A percentile compares a stretch with the other conserved stretches of the same genome.
These are phyloP conservation scores for Dasypogon diadema DNA, from an alignment of 2,888 invertebrate genomes.

Conservation along the genomic window DNA sequence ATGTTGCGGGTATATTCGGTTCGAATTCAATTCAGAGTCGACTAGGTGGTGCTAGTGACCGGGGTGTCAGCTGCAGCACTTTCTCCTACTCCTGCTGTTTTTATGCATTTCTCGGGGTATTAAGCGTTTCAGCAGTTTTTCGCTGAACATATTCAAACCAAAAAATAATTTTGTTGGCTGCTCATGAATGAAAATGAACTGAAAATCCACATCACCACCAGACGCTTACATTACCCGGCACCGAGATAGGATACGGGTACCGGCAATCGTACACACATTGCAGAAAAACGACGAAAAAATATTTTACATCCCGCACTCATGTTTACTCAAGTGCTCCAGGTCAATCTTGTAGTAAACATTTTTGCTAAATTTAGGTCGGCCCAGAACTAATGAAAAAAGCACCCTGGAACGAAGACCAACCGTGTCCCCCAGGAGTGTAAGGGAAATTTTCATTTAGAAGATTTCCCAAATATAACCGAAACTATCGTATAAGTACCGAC, in stretches of 20 bases:
- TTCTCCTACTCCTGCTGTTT: neutral
- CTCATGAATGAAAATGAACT: constrained; percentile 41
- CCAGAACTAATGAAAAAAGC: constrained; percentile 26
- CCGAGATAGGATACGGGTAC: neutral
- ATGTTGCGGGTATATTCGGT: constrained; percentile 2
- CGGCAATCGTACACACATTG: neutral
- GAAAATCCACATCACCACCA: neutral
- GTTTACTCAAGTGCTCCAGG: constrained; percentile 41
- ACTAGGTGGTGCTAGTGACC: neutral
- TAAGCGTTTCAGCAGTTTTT: constrained; percentile 32
- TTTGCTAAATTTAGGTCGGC: constrained; percentile 43
- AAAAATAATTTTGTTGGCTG: neutral
- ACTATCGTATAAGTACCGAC: neutral
- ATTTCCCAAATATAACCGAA: neutral
- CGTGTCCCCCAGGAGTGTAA: neutral
- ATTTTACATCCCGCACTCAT: constrained; percentile 22
- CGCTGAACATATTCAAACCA: constrained; percentile 7
- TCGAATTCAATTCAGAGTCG: neutral
- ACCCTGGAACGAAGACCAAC: neutral
- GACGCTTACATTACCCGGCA: neutral
- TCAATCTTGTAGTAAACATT: constrained; percentile 44
- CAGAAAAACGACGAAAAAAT: neutral
- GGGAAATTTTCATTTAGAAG: constrained; percentile 4
- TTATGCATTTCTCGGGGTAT: neutral
- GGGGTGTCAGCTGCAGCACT: neutral